A percentile compares a stretch with the other conserved stretches of the same genome.
phyloP scores from a whole-genome alignment of 2,888 invertebrate genomes.

The Agrotis ipsilon region DNA sequence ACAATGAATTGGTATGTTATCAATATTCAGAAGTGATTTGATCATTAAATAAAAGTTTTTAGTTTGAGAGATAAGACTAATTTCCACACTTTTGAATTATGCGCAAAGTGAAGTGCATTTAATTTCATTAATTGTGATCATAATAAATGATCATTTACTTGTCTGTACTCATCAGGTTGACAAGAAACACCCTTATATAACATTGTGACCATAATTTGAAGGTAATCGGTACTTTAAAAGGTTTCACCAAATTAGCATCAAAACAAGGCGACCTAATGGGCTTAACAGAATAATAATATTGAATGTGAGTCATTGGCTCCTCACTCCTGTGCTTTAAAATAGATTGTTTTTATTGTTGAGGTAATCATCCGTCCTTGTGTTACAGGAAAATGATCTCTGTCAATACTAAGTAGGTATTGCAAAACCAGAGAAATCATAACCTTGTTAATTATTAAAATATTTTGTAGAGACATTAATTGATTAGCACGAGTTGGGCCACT shows the following conservation, averaged over 20 bases:
- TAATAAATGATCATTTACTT: too few species aligned
- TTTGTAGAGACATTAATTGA: not conserved
- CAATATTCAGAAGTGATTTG: too few species aligned
- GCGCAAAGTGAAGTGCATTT: too few species aligned
- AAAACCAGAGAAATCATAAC: not conserved
- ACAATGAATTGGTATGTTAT: too few species aligned
- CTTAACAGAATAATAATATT: constrained; percentile 43
- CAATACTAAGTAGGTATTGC: not conserved
- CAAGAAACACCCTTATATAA: constrained; percentile 1
- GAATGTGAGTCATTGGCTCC: constrained; percentile 24
- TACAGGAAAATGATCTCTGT: constrained; percentile 51
- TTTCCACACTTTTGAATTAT: too few species aligned
- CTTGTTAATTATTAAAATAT: not conserved
- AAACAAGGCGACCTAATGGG: constrained; percentile 36
- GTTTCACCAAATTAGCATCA: constrained; percentile 54
- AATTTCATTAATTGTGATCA: too few species aligned
- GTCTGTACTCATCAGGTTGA: too few species aligned
- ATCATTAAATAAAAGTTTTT: too few species aligned
- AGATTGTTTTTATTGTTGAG: constrained; percentile 23
- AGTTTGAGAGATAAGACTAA: too few species aligned
- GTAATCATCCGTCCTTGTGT: constrained; percentile 14
- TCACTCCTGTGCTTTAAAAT: constrained; percentile 20
- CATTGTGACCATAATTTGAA: constrained; percentile 11
- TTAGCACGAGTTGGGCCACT: not conserved
- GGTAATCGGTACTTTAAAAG: constrained; percentile 36